These are phyloP conservation scores for Andrena haemorrhoa DNA, from an alignment of 2,888 invertebrate genomes.

Conservation along the genomic window DNA sequence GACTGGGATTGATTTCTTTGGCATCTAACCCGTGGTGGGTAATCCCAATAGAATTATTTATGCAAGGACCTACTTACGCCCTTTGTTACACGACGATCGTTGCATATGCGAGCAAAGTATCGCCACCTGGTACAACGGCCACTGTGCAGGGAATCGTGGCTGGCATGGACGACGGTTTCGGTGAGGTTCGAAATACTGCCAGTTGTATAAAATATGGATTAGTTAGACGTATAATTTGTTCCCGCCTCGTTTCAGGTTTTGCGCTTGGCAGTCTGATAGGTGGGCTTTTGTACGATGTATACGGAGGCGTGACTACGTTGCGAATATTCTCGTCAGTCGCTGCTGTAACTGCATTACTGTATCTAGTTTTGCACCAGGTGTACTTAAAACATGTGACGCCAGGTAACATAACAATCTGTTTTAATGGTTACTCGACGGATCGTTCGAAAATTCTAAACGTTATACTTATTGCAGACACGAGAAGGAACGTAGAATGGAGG, in stretches of 20 bases:
- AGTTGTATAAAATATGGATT: neutral
- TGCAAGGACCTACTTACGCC: conserved; percentile 95
- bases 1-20: conserved; percentile 91
- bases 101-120: conserved; percentile 86
- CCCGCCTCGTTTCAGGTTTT: conserved; percentile 86
- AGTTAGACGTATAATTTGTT: neutral
- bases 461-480: conserved; percentile 62
- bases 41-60: conserved; percentile 91
- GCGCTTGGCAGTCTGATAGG: conserved; percentile 91
- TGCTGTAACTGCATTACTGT: conserved; percentile 84
- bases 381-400: conserved; percentile 81
- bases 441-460: neutral
- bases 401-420: conserved; percentile 60
- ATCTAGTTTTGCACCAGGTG: conserved; percentile 84
- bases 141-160: conserved; percentile 95
- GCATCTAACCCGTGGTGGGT: conserved; percentile 93
- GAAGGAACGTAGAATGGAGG: conserved; percentile 74
- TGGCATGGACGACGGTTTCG: conserved; percentile 95
- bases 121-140: conserved; percentile 91
- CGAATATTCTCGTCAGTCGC: conserved; percentile 85
- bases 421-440: neutral
- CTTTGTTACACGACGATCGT: conserved; percentile 94
- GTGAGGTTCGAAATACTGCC: conserved; percentile 82
- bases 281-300: conserved; percentile 88
- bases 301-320: conserved; percentile 88